These are phyloP conservation scores for Paguma larvata DNA, from an alignment of 2,797 vertebrate species.

Conservation along the genomic window DNA sequence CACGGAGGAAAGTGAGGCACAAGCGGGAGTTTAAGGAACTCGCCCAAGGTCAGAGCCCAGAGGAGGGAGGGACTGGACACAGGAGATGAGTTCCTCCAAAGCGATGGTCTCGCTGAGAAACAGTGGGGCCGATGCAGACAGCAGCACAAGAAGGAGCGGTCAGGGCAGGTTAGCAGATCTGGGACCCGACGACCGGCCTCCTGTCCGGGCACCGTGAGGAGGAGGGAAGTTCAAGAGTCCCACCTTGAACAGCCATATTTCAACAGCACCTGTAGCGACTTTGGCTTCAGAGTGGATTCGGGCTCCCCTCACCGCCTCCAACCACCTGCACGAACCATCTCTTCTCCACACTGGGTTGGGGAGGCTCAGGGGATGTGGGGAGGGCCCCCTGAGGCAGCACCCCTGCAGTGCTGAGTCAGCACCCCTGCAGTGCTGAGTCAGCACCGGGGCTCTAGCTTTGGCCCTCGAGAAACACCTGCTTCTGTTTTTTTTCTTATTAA, in stretches of 20 bases:
- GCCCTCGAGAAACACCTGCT: neutral
- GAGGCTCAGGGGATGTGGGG: rapidly evolving
- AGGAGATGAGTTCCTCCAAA: neutral
- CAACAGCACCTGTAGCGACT: rapidly evolving
- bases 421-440: neutral
- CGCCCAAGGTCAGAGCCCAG: neutral
- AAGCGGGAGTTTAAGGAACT: neutral
- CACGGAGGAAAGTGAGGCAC: neutral
- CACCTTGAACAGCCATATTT: neutral
- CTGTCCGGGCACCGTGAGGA: neutral
- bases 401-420: neutral
- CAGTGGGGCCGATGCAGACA: rapidly evolving
- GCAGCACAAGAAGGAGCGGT: neutral
- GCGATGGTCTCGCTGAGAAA: neutral
- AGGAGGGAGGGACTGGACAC: neutral
- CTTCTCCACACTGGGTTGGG: neutral
- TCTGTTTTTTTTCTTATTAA: no score
- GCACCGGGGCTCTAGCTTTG: rapidly evolving
- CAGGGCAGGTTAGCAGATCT: neutral
- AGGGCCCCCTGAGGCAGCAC: neutral
- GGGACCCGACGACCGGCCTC: neutral
- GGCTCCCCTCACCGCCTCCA: neutral
- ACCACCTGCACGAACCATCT: rapidly evolving
- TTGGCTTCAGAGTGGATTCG: neutral
- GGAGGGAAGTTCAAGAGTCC: neutral